Evolutionary conservation across 2,797 vertebrate species (phyloP).

Genomic region (Pelochelys cantorii): DNA sequence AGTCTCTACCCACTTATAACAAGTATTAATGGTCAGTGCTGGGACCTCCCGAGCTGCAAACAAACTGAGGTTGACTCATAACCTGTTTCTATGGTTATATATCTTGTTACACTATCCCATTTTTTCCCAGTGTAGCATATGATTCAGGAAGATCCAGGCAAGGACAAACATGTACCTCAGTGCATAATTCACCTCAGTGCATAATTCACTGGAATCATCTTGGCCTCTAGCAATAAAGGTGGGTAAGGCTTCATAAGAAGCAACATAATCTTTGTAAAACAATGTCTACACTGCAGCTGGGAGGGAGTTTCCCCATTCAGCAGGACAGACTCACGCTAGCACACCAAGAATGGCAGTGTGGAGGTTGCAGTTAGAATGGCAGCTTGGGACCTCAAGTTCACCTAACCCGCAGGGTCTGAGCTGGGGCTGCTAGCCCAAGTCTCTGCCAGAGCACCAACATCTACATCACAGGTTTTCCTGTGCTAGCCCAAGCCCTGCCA

Average conservation of each 20-base stretch:
- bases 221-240: not conserved
- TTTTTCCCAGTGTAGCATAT: not conserved
- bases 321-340: not conserved
- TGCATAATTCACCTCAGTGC: not conserved
- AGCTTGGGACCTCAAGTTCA: not conserved
- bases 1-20: not conserved
- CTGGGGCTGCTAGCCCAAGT: not conserved
- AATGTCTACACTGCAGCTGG: not conserved
- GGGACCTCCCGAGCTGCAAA: not conserved
- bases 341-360: not conserved
- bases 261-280: not conserved
- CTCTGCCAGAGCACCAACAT: not conserved
- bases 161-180: not conserved
- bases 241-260: not conserved
- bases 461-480: not conserved
- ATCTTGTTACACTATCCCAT: not conserved
- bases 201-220: not conserved
- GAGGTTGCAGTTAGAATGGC: not conserved
- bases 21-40: not conserved
- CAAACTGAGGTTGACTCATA: not conserved
- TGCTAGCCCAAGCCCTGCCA: not conserved
- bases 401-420: not conserved
- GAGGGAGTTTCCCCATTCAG: not conserved
- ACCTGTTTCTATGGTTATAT: not conserved
- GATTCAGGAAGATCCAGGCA: rapidly evolving